Conservation (phyloP, 2,113 vertebrate species). For the Corynorhinus townsendii region DNA sequence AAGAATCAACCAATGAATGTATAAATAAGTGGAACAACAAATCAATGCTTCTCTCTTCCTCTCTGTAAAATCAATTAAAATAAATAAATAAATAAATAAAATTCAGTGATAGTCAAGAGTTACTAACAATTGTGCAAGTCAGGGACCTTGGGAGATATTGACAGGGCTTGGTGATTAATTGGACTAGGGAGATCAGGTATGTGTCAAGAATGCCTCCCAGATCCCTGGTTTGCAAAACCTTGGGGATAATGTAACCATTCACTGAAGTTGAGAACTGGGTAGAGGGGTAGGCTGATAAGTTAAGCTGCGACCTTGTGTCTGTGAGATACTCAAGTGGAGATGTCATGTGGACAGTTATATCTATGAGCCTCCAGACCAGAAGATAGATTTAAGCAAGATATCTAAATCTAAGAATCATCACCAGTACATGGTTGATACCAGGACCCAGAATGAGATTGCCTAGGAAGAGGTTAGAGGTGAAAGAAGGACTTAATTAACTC, state of each 20-base stretch:
- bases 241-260: neutral
- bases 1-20: neutral
- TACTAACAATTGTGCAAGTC: neutral
- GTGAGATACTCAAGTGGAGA: neutral
- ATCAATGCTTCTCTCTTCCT: neutral
- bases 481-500: neutral
- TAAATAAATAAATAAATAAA: neutral
- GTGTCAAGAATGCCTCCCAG: neutral
- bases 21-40: neutral
- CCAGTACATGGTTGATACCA: neutral
- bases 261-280: neutral
- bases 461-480: neutral
- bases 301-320: neutral
- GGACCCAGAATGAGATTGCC: neutral
- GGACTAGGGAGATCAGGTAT: neutral
- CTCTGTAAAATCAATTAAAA: neutral
- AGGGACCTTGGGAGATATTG: neutral
- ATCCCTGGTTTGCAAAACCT: neutral
- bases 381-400: neutral
- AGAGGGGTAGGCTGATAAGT: neutral
- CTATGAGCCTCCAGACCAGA: neutral
- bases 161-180: neutral
- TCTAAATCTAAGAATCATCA: neutral
- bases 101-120: neutral
- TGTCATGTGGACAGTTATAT: too few relatives aligned